Conservation (phyloP, 2,797 vertebrate genomes). For the Alfaro cultratus region DNA sequence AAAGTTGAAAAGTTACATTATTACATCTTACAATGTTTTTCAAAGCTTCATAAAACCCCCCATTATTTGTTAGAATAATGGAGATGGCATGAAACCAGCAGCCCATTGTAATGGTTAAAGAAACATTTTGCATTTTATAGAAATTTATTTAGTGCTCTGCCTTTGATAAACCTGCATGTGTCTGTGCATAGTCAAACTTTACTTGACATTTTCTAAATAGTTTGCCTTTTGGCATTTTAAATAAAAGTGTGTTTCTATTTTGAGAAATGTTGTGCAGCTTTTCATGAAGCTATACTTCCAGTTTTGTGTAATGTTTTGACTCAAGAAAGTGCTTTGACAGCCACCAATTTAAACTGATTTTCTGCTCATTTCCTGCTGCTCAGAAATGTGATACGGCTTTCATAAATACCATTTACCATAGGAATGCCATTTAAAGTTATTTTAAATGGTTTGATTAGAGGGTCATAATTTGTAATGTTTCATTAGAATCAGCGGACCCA, state of each 20-base stretch:
- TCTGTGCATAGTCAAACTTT: neutral
- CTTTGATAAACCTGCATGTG: neutral
- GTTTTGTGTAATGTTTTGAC: neutral
- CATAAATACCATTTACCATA: neutral
- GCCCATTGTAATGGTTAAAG: neutral
- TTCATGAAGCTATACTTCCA: neutral
- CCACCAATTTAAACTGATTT: neutral
- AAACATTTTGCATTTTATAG: neutral
- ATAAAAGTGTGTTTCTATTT: neutral
- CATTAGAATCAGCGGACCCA: neutral
- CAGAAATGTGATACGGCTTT: neutral
- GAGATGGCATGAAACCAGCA: neutral
- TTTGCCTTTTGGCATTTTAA: neutral
- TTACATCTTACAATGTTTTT: neutral
- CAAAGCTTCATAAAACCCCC: neutral
- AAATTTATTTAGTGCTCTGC: neutral
- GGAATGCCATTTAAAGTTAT: neutral
- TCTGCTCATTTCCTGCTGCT: neutral
- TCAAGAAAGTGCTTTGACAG: neutral
- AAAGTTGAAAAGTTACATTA: neutral
- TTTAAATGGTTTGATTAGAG: neutral
- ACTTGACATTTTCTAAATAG: neutral
- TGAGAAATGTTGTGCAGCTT: neutral
- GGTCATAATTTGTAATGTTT: neutral
- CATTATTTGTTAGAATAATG: neutral